Evolutionary conservation across 2,113 vertebrate genomes (phyloP), one percentile per base, ranked within the genome.

Genomic region (Pipa parva): DNA sequence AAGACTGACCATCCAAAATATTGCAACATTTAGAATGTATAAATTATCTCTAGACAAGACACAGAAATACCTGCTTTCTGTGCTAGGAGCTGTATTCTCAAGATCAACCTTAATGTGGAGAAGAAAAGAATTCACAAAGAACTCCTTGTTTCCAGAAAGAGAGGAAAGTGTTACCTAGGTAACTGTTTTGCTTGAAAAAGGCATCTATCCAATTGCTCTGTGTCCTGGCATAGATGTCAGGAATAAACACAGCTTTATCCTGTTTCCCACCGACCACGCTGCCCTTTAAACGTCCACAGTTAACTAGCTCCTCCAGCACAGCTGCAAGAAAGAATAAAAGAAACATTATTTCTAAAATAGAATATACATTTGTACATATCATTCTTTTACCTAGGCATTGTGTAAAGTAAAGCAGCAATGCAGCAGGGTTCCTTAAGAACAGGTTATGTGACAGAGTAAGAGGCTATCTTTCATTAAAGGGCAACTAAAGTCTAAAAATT

Each of bases 131-230:
- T 52, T 52, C 25, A 70, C 66, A 70, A 70, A 61, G 66, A 29
- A 36, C 33, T 26, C 48, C 66, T 70, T 61, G 66, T 70, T 52
- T 61, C 25, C 9, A 24, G 25, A 73, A 51, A 62, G 50, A 37
- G 20, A 54, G 48, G 64, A 62, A 66, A 59, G 36, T 72, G 66
- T 89, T 89, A 98, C 96, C 96, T 73, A 99, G 83, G 77, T 98
- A 99, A 75, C 92, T 87, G 63, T 99, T 99, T 76, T 98, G 97
- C 68, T 90, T 92, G 64, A 98, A 91, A 85, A 98, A 98, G 4
- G 95, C 92, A 78, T 98, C 94, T 46, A 99, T 92, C 97, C 97
- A 99, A 70, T 87, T 71, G 71, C 88, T 98, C 77, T 99, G 97
- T 0, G 97, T 95, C 83, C 72, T 93, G 78, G 95, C 80, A 67